A percentile compares a stretch with the other conserved stretches of the same genome.
These are phyloP conservation scores for Euleptes europaea DNA, from an alignment of 2,113 vertebrate genomes.

Conservation along the genomic window DNA sequence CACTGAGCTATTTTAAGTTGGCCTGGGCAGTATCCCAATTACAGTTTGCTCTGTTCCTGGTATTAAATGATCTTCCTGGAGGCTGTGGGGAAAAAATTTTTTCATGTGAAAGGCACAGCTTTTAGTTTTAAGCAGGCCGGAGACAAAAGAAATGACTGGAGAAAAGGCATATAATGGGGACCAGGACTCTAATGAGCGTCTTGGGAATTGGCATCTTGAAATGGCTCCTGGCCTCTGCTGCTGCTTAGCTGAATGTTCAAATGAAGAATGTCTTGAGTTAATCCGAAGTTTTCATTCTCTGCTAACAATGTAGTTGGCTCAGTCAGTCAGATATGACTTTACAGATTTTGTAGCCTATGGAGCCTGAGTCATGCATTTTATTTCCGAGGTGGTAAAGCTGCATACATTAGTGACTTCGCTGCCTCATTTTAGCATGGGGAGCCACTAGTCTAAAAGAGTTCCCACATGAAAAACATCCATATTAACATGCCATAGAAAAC, in stretches of 20 bases:
- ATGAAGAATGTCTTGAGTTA: background rate
- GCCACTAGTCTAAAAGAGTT: background rate
- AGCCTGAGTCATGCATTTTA: background rate
- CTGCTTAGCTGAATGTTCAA: accelerated
- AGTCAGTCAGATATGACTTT: background rate
- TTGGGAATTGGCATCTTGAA: background rate
- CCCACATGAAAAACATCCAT: background rate
- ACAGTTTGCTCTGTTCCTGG: slow-evolving; percentile 70
- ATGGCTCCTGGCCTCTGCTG: background rate
- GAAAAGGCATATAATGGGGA: background rate
- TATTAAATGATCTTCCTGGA: slow-evolving; percentile 68
- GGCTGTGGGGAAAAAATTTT: slow-evolving; percentile 48
- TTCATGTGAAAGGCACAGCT: slow-evolving; percentile 50
- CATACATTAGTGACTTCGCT: background rate
- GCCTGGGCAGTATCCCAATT: slow-evolving; percentile 71
- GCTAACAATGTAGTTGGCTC: background rate
- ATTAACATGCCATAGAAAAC: background rate
- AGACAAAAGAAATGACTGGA: slow-evolving; percentile 32
- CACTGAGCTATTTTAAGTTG: slow-evolving; percentile 72
- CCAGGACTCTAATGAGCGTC: background rate
- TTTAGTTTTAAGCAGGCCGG: slow-evolving; percentile 45
- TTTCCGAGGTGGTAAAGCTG: background rate
- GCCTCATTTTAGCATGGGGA: background rate
- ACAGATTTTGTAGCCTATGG: background rate
- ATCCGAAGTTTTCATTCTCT: background rate